Base-by-base conservation (phyloP, 2,797 vertebrate species). In the Ctenopoma multispine region DNA sequence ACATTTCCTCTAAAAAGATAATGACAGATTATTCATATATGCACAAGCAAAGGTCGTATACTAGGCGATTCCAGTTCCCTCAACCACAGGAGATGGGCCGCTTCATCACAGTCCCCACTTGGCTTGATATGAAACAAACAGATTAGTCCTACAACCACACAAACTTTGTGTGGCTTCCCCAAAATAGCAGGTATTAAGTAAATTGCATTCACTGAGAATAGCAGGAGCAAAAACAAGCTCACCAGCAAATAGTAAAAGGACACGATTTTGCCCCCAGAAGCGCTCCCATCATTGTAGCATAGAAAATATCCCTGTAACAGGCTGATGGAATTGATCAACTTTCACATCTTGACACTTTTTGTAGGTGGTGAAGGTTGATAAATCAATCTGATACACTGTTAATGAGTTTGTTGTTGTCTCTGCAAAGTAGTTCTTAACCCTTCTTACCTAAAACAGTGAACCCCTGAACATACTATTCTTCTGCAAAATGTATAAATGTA, bases 21-120 rank as follows among this genome's bases (percentile, higher is more conserved):
- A 41, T 56, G 20, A 54, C 23, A 50, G 34, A 57, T 75, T 40
- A 71, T 14, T 58, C 47, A 43, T 21, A 23, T 29, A 29, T 5
- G 4, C 13, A 66, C 34, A 46, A n/a, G 15, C 36, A 38, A 8
- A 0, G 57, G 12, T 34, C 38, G 15, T 11, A 27, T 29, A 18
- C 18, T 31, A 8, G 38, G 8, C 31, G 57, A 63, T 48, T 69
- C 51, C 73, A 24, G 23, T 40, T 38, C 60, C 71, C 43, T 75
- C 64, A 0, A 3, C 29, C 7, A 62, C 43, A 49, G 17, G 20
- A 75, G 40, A 69, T n/a, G 3, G 36, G 9, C 10, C 50, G 24
- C 20, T 65, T 75, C 1, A 0, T 54, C 53, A 62, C 11, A 23
- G 53, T 65, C 51, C 41, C 1, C 13, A 21, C 62, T 62, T 50